Evolutionary conservation across 1,140 invertebrate species (phyloP).

Genomic region (Heliconius nattereri): DNA sequence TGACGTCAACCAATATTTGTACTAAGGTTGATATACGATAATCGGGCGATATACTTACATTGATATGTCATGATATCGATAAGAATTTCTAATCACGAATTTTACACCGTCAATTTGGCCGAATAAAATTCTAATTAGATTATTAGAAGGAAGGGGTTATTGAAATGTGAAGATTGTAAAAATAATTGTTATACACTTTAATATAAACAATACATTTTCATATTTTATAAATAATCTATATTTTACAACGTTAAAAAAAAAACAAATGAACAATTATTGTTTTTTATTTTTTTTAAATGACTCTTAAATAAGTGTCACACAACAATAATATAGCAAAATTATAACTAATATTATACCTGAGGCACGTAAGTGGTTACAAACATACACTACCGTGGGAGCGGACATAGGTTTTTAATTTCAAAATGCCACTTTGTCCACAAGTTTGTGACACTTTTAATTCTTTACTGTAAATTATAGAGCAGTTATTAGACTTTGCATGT

Average conservation of each 20-base stretch:
- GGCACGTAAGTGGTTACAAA: slow-evolving; percentile 26
- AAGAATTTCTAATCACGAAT: background rate
- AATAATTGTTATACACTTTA: no score
- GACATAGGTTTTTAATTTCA: slow-evolving; percentile 35
- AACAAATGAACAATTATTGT: no score
- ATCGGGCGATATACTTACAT: slow-evolving; percentile 24
- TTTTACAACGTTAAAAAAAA: no score
- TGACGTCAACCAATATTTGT: slow-evolving; percentile 29
- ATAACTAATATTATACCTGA: background rate
- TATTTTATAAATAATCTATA: no score
- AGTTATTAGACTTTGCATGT: background rate
- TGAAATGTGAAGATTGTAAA: background rate
- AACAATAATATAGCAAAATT: background rate
- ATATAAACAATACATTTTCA: no score
- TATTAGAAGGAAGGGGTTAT: background rate
- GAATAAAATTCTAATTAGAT: background rate
- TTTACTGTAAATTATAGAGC: background rate
- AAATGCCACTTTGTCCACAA: slow-evolving; percentile 16
- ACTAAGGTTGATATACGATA: slow-evolving; percentile 38
- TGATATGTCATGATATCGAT: slow-evolving; percentile 32
- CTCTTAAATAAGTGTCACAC: background rate
- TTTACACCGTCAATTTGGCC: background rate
- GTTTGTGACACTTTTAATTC: background rate
- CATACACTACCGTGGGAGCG: slow-evolving; percentile 37
- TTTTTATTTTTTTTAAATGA: background rate